Percentiles rank a stretch among this genome's conserved stretches.
Conservation (phyloP, 2,113 vertebrate species). For the Phylloscopus whistleri region DNA sequence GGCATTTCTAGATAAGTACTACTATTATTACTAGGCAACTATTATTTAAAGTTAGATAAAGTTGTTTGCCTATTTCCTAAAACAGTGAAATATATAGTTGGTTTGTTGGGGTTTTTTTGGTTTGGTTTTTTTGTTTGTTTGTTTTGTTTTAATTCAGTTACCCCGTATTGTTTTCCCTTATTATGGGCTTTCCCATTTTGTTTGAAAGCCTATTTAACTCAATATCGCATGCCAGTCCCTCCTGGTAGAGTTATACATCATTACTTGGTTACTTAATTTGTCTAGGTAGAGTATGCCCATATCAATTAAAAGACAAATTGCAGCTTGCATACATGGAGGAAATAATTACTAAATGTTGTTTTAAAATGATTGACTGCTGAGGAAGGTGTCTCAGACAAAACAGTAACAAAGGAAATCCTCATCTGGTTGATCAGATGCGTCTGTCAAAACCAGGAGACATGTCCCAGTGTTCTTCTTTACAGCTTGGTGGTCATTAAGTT, state of each 20-base stretch:
- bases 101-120: not conserved
- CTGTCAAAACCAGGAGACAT: fast-evolving
- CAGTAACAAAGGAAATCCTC: not conserved
- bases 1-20: not conserved
- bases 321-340: not conserved
- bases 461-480: not conserved
- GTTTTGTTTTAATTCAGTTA: not conserved
- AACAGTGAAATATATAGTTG: not conserved
- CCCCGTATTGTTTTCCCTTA: not conserved
- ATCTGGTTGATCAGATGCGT: not conserved
- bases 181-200: not conserved
- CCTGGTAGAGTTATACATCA: not conserved
- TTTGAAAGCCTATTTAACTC: not conserved
- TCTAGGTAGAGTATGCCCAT: not conserved
- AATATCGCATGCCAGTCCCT: fast-evolving
- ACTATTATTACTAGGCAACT: not conserved
- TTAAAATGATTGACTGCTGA: not conserved
- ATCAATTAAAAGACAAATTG: not conserved
- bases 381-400: not conserved
- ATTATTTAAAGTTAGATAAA: not conserved
- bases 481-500: not conserved
- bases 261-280: not conserved
- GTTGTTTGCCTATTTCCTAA: not conserved
- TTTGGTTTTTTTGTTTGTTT: not conserved
- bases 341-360: not conserved